Evolutionary conservation across 2,797 vertebrate species (phyloP).

Genomic region (Mormyrus hasselquistii): DNA sequence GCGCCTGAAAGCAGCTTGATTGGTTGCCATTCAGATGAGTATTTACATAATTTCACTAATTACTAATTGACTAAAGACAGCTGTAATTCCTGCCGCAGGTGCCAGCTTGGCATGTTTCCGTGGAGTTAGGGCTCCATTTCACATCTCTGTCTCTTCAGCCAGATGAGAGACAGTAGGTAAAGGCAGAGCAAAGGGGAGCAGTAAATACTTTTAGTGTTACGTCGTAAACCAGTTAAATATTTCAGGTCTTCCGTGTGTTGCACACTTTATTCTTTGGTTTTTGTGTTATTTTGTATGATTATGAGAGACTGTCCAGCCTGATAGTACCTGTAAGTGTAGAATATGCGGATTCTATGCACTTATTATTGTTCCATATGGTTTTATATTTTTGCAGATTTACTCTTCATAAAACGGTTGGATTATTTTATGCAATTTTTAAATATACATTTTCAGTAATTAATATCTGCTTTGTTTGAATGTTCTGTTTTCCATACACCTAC

Average conservation of each 20-base stretch:
- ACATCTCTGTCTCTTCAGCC: background rate
- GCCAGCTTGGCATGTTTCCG: background rate
- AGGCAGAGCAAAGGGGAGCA: background rate
- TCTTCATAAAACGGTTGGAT: background rate
- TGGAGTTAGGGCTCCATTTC: background rate
- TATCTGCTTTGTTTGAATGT: background rate
- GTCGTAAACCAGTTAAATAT: background rate
- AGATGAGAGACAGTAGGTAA: background rate
- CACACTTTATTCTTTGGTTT: background rate
- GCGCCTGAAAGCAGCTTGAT: background rate
- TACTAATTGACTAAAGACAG: background rate
- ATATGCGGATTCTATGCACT: background rate
- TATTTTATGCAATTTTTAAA: background rate
- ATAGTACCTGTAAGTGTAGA: background rate
- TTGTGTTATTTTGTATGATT: background rate
- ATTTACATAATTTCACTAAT: slow-evolving; percentile 5
- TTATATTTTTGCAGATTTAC: background rate
- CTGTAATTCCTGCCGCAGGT: background rate
- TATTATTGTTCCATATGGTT: background rate
- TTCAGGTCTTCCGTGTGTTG: background rate
- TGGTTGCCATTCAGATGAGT: background rate
- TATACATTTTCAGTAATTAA: background rate
- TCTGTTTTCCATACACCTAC: background rate
- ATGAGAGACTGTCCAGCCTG: background rate
- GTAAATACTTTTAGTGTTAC: background rate